Evolutionary conservation across 2,113 vertebrate species (phyloP).

Genomic region (rat (Rattus norvegicus)): GRCr8 NC_086026.1:101909501-101910000

Average conservation of each 20-base stretch:
- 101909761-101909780: neutral
- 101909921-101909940: neutral
- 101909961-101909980: neutral
- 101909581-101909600: neutral
- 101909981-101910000: neutral
- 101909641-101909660: neutral
- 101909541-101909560: neutral
- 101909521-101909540: neutral
- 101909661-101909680: neutral
- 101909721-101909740: neutral
- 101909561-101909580: neutral
- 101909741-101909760: neutral
- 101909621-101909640: too few species aligned
- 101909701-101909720: neutral
- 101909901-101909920: neutral
- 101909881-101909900: neutral
- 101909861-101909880: neutral
- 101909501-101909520: neutral
- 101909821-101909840: neutral
- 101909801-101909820: neutral
- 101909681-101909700: neutral
- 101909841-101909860: neutral
- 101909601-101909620: neutral
- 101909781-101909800: neutral
- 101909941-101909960: neutral